Evolutionary conservation across 2,888 invertebrate genomes (phyloP).

Genomic region (Phaonia tiefii): DNA sequence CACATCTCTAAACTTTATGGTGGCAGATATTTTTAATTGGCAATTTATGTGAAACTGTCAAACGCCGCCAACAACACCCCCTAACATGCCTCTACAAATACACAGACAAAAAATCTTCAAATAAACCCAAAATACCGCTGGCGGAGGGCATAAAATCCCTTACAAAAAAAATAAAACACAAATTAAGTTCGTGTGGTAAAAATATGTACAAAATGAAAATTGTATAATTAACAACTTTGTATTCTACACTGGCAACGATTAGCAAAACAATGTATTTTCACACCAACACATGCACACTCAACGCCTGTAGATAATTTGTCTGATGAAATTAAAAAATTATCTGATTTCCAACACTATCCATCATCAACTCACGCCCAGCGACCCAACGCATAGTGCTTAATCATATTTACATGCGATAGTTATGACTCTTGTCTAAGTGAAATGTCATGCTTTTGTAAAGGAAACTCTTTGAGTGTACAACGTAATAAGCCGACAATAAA

Average conservation of each 20-base stretch:
- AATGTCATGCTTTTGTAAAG: conserved; percentile 8
- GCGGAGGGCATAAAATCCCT: neutral
- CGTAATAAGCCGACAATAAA: neutral
- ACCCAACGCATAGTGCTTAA: no score
- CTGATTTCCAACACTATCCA: neutral
- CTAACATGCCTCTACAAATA: conserved; percentile 61
- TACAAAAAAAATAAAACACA: conserved; percentile 22
- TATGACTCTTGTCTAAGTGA: conserved; percentile 21
- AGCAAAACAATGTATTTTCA: conserved; percentile 21
- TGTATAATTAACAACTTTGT: conserved; percentile 24
- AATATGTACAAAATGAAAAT: conserved; percentile 12
- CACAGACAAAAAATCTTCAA: conserved; percentile 40
- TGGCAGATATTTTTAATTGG: conserved; percentile 71
- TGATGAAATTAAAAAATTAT: neutral
- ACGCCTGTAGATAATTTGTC: neutral
- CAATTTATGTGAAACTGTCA: conserved; percentile 65
- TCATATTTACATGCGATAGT: no score
- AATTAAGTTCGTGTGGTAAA: neutral
- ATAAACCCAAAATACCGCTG: neutral
- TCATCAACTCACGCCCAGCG: neutral
- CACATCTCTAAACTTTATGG: conserved; percentile 47
- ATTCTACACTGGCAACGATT: conserved; percentile 2
- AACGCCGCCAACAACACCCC: conserved; percentile 36
- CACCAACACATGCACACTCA: neutral
- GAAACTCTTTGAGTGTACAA: neutral